phyloP scores from a whole-genome alignment of 2,797 vertebrate genomes.

The Gallinago stenura region DNA sequence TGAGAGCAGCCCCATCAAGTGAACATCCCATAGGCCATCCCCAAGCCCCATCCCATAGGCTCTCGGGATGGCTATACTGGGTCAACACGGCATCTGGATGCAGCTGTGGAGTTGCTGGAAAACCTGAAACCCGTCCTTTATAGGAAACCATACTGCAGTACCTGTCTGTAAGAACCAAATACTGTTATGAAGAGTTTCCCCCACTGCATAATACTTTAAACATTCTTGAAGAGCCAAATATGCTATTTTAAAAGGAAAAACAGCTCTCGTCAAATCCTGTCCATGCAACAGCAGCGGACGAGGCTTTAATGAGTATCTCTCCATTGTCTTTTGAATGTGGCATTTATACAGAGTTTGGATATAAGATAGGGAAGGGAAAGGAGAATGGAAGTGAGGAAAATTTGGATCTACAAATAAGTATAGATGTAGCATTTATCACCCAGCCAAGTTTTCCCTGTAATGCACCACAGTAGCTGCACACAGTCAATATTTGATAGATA shows the following conservation, averaged over 20 bases:
- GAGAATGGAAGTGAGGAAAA: not conserved
- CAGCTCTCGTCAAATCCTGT: not conserved
- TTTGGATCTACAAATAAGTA: not conserved
- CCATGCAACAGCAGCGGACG: not conserved
- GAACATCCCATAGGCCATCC: not conserved
- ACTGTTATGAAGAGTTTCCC: not conserved
- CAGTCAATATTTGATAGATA: constrained; percentile 32
- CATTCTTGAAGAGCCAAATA: not conserved
- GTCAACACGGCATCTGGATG: not conserved
- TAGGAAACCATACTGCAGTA: not conserved
- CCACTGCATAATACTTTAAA: not conserved
- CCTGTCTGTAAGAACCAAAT: not conserved
- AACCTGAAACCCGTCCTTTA: not conserved
- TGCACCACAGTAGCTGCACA: not conserved
- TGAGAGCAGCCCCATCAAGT: not conserved
- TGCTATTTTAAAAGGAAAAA: not conserved
- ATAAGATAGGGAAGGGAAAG: not conserved
- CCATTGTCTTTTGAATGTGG: not conserved
- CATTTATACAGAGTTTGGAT: not conserved
- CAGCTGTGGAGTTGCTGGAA: not conserved
- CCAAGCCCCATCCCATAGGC: not conserved
- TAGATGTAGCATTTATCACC: not conserved
- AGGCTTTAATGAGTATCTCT: not conserved
- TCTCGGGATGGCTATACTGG: not conserved
- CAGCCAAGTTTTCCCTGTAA: not conserved